phyloP scores from a whole-genome alignment of 1,140 invertebrate genomes.

The Macrostomum lignano region DNA sequence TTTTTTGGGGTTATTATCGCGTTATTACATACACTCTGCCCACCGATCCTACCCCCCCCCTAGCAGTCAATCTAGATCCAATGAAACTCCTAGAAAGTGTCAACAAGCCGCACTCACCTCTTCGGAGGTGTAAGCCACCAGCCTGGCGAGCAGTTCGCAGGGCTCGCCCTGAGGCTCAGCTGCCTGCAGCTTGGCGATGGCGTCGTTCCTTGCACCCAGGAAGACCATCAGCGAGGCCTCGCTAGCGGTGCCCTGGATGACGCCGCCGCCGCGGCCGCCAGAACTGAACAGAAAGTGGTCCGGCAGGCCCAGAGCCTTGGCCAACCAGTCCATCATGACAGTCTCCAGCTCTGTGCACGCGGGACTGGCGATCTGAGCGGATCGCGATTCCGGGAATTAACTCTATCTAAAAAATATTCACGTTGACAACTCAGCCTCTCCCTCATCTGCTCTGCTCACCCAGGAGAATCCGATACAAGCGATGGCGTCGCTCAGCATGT shows the following conservation, averaged over 20 bases:
- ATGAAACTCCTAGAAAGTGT: too few relatives aligned
- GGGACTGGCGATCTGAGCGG: too few relatives aligned
- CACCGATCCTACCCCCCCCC: too few relatives aligned
- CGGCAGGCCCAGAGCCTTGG: conserved; percentile 54
- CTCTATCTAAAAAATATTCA: too few relatives aligned
- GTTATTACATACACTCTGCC: too few relatives aligned
- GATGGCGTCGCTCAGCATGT: conserved; percentile 76
- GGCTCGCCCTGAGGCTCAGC: conserved; percentile 11
- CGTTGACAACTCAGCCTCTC: too few relatives aligned
- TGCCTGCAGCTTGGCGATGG: conserved; percentile 32
- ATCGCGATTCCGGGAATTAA: too few relatives aligned
- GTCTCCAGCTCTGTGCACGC: conserved; percentile 88
- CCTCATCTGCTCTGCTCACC: conserved; percentile 44
- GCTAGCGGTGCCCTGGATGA: conserved; percentile 56
- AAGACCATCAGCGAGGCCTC: conserved; percentile 56
- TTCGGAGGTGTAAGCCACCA: conserved; percentile 55
- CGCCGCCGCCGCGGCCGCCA: conserved; percentile 57
- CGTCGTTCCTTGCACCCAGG: conserved; percentile 45
- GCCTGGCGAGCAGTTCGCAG: conserved; percentile 34
- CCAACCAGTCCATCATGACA: conserved; percentile 76
- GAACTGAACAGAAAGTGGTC: conserved; percentile 42
- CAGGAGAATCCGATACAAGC: conserved; percentile 94
- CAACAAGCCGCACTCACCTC: too few relatives aligned
- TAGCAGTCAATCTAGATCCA: too few relatives aligned
- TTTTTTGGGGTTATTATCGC: too few relatives aligned